These are phyloP conservation scores for Hyperoplus immaculatus DNA, from an alignment of 2,797 vertebrate species.

Conservation along the genomic window DNA sequence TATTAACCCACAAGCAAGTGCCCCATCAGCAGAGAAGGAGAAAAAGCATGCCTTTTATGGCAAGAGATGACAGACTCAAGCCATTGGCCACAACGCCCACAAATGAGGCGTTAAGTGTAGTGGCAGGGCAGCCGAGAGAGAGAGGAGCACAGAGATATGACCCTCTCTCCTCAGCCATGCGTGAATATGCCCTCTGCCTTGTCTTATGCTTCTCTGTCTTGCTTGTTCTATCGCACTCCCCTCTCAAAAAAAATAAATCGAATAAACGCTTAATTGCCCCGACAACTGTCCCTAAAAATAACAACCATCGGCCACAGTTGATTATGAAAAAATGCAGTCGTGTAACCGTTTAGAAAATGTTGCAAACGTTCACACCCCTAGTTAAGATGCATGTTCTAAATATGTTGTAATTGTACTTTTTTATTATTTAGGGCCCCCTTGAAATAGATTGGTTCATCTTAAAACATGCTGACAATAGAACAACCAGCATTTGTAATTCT, in stretches of 20 bases:
- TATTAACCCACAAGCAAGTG: constrained; percentile 78
- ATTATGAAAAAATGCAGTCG: constrained; percentile 43
- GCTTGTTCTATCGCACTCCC: constrained; percentile 2
- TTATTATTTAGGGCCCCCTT: too few relatives aligned
- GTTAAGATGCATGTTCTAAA: too few relatives aligned
- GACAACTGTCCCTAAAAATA: constrained; percentile 67
- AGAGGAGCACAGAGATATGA: constrained; percentile 67
- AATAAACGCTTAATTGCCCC: constrained; percentile 43
- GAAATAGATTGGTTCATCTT: too few relatives aligned
- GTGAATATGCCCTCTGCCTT: constrained; percentile 64
- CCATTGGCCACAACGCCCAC: constrained; percentile 79
- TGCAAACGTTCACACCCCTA: too few relatives aligned
- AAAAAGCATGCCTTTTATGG: constrained; percentile 78
- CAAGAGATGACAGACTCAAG: constrained; percentile 79
- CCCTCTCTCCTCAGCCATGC: constrained; percentile 66
- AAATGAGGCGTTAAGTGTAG: constrained; percentile 84
- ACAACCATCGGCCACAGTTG: constrained; percentile 89
- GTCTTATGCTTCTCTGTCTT: constrained; percentile 21
- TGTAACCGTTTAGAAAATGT: too few relatives aligned
- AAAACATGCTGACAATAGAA: too few relatives aligned
- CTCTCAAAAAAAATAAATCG: neutral
- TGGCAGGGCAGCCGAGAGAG: constrained; percentile 63
- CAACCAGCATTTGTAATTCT: constrained; percentile 79
- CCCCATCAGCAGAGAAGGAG: constrained; percentile 76
- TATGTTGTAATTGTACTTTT: too few relatives aligned